Conservation (phyloP, 2,113 vertebrate genomes). For the Zapornia atra region DNA sequence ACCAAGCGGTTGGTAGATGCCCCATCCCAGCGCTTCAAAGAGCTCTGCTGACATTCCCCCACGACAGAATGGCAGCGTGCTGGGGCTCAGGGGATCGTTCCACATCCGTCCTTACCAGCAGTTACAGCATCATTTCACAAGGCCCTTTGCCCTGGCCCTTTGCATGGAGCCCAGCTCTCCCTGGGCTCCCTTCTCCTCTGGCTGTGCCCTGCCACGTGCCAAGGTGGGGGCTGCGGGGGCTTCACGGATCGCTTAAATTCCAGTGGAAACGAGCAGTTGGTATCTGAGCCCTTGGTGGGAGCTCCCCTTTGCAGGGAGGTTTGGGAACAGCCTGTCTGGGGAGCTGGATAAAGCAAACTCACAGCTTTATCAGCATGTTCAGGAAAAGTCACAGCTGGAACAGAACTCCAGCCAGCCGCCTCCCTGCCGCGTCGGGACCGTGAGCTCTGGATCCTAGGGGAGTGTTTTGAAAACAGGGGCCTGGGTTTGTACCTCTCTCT, state of each 20-base stretch:
- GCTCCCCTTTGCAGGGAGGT: neutral
- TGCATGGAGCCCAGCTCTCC: neutral
- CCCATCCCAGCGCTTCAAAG: conserved; percentile 48
- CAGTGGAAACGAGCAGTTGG: neutral
- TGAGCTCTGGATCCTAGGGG: rapidly evolving
- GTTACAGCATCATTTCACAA: rapidly evolving
- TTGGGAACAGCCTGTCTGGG: neutral
- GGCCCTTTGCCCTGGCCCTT: neutral
- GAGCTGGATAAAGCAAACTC: neutral
- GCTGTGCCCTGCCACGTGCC: rapidly evolving
- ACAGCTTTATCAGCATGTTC: neutral
- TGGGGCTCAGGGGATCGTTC: neutral
- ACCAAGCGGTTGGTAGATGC: neutral
- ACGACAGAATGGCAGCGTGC: neutral
- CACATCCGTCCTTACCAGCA: neutral
- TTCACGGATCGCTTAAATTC: neutral
- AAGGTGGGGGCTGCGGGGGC: neutral
- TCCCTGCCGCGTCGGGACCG: rapidly evolving
- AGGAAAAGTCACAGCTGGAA: neutral
- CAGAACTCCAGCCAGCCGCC: neutral
- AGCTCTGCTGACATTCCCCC: conserved; percentile 28
- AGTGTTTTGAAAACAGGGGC: neutral
- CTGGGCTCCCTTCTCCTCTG: neutral
- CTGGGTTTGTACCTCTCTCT: neutral
- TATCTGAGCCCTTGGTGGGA: neutral